Evolutionary conservation across 2,797 vertebrate species (phyloP), one percentile per base, ranked within the genome.

Genomic region (Pogonophryne albipinna): DNA sequence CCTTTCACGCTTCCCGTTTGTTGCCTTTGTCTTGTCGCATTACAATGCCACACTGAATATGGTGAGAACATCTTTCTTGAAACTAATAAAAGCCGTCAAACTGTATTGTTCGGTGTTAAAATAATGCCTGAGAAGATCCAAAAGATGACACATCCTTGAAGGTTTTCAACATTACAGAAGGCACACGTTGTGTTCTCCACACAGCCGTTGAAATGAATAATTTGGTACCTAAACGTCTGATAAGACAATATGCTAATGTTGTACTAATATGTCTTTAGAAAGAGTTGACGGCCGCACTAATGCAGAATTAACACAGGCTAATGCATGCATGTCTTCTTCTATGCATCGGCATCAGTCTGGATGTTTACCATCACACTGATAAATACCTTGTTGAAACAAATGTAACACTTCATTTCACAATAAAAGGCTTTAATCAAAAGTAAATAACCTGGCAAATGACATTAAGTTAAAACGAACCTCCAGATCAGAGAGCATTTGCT

Each of bases 401-500:
- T 50, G 75, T 58, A 88, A 66, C 73, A 82, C 78, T 51, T 77
- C 34, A 79, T 88, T 87, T 90, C 82, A 78, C 82, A 78, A 85
- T 78, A 79, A 90, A 90, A 80, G 57, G 44, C 72, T 81, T 82
- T 80, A 85, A 91, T 88, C 8, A 41, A 73, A 90, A 77, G 86
- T 89, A 91, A 94, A 91, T 85, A 91, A 89, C 83, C 88, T 90
- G 89, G 90, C 79, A 93, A 94, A 93, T 81, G 82, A 89, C 88
- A 80, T 88, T 85, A 87, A 68, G 85, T 80, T 83, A 78, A 91
- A 92, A 91, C 44, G 78, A 87, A 85, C 17, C 84, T 34, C 67
- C 20, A 76, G 91, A 94, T 93, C 94, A 94, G 78, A 92, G 90
- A 94, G 92, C 93, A 89, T 92, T 89, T 84, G 59, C 83, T 93